Base-by-base conservation (phyloP, 1,140 invertebrate genomes). In the Drosophila ananassae region DNA sequence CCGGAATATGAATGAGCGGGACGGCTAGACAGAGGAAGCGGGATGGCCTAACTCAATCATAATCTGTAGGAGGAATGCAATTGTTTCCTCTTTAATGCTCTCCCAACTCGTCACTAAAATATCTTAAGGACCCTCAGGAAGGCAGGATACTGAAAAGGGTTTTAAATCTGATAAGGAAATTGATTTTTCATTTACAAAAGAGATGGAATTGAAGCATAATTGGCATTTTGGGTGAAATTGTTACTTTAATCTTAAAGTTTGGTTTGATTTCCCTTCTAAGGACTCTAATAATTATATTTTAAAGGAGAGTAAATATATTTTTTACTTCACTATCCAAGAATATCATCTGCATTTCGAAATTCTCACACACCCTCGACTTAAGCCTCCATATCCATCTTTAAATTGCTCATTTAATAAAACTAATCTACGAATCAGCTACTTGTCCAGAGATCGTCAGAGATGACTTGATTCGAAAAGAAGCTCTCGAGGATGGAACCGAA, bases 341-440 rank as follows among this genome's bases (percentile, higher is more conserved):
- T 32, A 9, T 8, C 1, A 32, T 9, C 34, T 37, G 22, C 17
- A 3, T 12, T 0, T 28, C 6, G 4, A 50, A 13, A 24, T 34
- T 51, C 5, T 21, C 9, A 17, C 28, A 2, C 13, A 25, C 3
- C 12, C 37, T 25, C 10, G 17, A 8, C 22, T 37, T 53, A 28
- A 25, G 34, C 22, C 28, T 67, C 21, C 10, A 24, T 28, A 21
- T 47, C 9, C 51, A 58, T 62, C 57, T 68, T 61, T 59, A 63
- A 85, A 81, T 87, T 87, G 82, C 69, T 78, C 77, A 81, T 87
- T 82, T 85, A 87, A 82, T 87, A 53, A 75, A 82, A 87, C 82
- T 87, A 85, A 82, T 85, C 79, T 82, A 71, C 74, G 77, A 79
- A 55, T 63, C 58, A 51, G 32, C 59, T 32, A 73, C 59, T 39